Evolutionary conservation across 2,113 vertebrate species (phyloP).

Genomic region (Tupaia chinensis): DNA sequence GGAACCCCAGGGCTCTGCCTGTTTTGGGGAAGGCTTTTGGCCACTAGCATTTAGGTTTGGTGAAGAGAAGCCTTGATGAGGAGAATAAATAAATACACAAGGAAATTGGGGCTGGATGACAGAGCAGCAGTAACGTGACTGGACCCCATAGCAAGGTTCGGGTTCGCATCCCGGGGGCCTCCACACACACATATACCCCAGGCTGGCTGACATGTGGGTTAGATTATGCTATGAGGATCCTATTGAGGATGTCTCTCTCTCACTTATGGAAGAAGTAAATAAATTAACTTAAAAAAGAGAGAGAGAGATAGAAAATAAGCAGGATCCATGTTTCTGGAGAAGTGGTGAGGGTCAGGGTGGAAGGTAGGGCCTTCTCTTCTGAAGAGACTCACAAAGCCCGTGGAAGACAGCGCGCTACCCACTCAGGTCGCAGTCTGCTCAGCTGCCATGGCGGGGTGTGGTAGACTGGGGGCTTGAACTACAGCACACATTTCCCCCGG

Average conservation of each 20-base stretch:
- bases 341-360: too few relatives aligned
- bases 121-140: too few relatives aligned
- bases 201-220: too few relatives aligned
- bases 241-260: too few relatives aligned
- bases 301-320: not conserved
- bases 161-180: too few relatives aligned
- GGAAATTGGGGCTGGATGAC: too few relatives aligned
- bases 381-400: not conserved
- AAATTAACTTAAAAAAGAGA: too few relatives aligned
- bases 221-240: too few relatives aligned
- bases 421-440: not conserved
- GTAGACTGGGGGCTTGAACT: not conserved
- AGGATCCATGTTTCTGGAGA: not conserved
- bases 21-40: not conserved
- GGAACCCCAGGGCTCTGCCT: not conserved
- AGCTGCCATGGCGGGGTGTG: not conserved
- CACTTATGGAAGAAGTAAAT: too few relatives aligned
- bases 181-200: too few relatives aligned
- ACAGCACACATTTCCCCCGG: not conserved
- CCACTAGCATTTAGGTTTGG: not conserved
- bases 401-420: not conserved
- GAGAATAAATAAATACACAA: too few relatives aligned
- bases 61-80: not conserved
- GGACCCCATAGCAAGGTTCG: too few relatives aligned
- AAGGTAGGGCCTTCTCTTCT: not conserved